A percentile compares a stretch with the other conserved stretches of the same genome.
Conservation (phyloP, 2,113 vertebrate species). For the Chitala chitala region DNA sequence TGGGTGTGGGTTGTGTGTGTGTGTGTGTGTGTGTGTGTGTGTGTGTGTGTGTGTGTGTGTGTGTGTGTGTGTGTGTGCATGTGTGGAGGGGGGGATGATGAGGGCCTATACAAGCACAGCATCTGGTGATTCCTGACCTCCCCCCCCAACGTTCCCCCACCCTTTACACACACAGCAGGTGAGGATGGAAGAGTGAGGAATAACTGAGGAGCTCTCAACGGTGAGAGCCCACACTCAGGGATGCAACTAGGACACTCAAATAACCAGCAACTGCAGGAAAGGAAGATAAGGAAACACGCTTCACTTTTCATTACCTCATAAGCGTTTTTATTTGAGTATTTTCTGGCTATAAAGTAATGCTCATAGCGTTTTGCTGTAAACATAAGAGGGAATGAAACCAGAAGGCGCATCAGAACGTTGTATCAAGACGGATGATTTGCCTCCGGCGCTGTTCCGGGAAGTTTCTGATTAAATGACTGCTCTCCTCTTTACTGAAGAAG, state of each 20-base stretch:
- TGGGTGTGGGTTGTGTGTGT: no score
- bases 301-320: neutral
- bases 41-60: no score
- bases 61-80: no score
- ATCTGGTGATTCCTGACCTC: constrained; percentile 74
- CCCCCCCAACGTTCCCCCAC: constrained; percentile 9
- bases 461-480: constrained; percentile 20
- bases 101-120: constrained; percentile 69
- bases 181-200: neutral
- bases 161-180: neutral
- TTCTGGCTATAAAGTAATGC: constrained; percentile 8
- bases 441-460: neutral
- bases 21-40: no score
- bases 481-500: constrained; percentile 44
- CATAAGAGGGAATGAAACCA: neutral
- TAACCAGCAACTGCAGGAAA: neutral
- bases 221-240: neutral
- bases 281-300: neutral
- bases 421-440: neutral
- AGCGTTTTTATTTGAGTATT: constrained; percentile 2
- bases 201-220: neutral
- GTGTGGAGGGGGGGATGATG: neutral
- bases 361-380: neutral
- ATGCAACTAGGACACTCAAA: neutral
- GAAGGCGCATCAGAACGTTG: neutral